Evolutionary conservation across 2,888 invertebrate genomes (phyloP), one percentile per base, ranked within the genome.

Genomic region (Oxystoma pomonae): DNA sequence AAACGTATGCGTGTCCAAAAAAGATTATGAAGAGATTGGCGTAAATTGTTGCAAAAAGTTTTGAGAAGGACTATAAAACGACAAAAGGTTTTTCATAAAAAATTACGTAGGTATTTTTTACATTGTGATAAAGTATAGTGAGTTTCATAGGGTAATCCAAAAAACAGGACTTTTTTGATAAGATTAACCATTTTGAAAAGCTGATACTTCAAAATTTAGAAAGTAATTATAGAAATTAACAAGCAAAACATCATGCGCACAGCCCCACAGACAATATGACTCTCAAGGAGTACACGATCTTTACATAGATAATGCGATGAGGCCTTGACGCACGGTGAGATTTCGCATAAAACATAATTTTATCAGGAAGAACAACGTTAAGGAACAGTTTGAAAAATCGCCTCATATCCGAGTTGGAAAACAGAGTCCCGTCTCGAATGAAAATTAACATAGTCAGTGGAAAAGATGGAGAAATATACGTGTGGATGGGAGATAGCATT

Each of bases 401-500:
- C 5, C 49, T 69, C 35, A 63, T 59, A 57, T 16, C 51, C 0
- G 69, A 68, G 62, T 19, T 69, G 2, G 58, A 64, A 60, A 19
- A 52, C n/a, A 16, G 58, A 57, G 64, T 67, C 18, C 64, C 65
- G 35, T 49, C 58, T 1, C 58, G 22, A 52, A 62, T 64, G 63
- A 64, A 64, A 60, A 22, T 67, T 5, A 57, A 63, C 49, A 55
- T 69, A 9, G 55, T 63, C 17, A 58, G 61, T 1, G 60, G 63
- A 12, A 62, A 62, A 58, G 66, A 69, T 57, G 58, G 69, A 17
- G 52, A 59, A 35, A 21, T 62, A 20, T 63, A 60, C n/a, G 68
- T 66, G 0, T 69, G 69, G 69, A 57, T 63, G 21, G 69, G 69
- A 9, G 69, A 68, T n/a, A 57, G 67, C 2, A 64, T 68, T 55